Evolutionary conservation across 2,797 vertebrate species (phyloP), one percentile per base, ranked within the genome.

Genomic region (Huso huso): DNA sequence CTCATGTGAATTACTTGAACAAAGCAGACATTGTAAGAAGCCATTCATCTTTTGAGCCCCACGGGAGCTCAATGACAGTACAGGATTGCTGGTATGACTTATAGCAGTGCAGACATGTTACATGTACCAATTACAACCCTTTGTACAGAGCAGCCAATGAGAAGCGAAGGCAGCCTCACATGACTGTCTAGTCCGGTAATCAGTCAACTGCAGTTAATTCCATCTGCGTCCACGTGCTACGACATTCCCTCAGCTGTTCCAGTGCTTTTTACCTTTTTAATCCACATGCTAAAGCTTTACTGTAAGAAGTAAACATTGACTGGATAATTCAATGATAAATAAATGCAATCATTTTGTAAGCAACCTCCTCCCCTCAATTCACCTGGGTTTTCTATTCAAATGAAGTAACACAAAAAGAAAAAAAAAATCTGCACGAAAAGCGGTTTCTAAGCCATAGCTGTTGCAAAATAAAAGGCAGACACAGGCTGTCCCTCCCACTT

Each of bases 31-130:
- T 79, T 81, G 79, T 79, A 78, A 77, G 77, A 76, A 76, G 77
- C 76, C 81, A 79, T 80, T 82, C 82, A 75, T 77, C 79, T 78
- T 73, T 75, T 69, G 74, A 75, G 76, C 76, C 77, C 61, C 1
- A 67, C 61, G 72, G 63, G 72, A 70, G 68, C 62, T 77, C 76
- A 72, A 81, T 78, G 78, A 77, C 77, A 73, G 77, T 53, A 72
- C 77, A 76, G 80, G 77, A 80, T 83, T 81, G 79, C 82, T 78
- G 71, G 60, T 50, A 74, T 78, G 82, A 81, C 78, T 81, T 76
- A 82, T 81, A 82, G 83, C 86, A 85, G 87, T 70, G 77, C 83
- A 88, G 84, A 75, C 82, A 84, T 72, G 75, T 81, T 75, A 62
- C 71, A 67, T 12, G 73, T 76, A 80, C 80, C 81, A 73, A 51